Conservation (phyloP, 1,140 invertebrate species). For the Pygmarrhopalites habei region DNA sequence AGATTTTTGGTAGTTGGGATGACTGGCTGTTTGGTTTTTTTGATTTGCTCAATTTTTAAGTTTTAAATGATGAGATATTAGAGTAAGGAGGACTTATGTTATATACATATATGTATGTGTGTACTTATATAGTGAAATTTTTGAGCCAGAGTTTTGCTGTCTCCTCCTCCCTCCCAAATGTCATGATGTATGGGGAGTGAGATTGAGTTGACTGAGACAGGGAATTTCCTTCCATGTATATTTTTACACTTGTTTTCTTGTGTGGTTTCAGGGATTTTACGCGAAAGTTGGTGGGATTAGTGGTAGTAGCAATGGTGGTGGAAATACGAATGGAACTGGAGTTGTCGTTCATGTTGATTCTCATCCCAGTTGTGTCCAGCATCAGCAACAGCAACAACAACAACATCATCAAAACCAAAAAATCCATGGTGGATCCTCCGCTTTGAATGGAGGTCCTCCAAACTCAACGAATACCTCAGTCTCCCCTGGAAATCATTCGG, state of each 20-base stretch:
- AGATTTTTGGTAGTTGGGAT: no score
- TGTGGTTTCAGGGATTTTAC: constrained; percentile 9
- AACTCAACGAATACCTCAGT: neutral
- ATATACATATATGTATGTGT: no score
- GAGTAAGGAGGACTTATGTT: no score
- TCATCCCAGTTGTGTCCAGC: constrained; percentile 7
- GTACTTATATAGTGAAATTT: no score
- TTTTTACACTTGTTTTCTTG: neutral
- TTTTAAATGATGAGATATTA: constrained; percentile 8
- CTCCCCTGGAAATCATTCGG: neutral
- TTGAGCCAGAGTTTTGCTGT: neutral
- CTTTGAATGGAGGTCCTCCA: no score
- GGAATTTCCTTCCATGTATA: no score
- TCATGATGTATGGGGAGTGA: neutral
- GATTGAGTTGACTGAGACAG: neutral
- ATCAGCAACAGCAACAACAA: neutral
- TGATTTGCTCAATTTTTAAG: no score
- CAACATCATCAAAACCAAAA: neutral
- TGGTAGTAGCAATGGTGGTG: neutral
- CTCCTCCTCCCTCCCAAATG: neutral
- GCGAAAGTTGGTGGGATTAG: constrained; percentile 7
- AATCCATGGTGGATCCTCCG: neutral
- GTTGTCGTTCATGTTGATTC: constrained; percentile 25
- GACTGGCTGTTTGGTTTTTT: no score
- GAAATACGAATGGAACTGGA: neutral